A percentile compares a stretch with the other conserved stretches of the same genome.
Conservation (phyloP, 2,888 invertebrate species). For the Andrena hattorfiana region DNA sequence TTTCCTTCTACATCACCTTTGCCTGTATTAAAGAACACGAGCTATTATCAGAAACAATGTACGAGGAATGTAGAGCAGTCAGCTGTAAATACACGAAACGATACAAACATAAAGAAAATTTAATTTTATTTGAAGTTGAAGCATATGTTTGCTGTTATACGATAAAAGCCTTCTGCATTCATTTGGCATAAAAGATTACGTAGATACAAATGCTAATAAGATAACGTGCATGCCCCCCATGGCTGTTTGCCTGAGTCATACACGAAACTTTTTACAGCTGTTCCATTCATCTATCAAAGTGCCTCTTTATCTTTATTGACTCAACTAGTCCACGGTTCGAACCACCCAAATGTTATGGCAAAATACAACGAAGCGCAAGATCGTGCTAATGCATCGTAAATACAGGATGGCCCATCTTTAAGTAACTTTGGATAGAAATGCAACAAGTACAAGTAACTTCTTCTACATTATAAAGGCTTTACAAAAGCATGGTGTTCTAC, state of each 20-base stretch:
- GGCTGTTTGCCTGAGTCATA: slow-evolving; percentile 54
- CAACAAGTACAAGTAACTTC: no score
- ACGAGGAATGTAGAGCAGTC: neutral
- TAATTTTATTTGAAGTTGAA: neutral
- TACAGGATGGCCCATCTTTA: no score
- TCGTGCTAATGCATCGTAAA: neutral
- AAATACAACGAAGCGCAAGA: neutral
- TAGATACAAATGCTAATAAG: slow-evolving; percentile 16
- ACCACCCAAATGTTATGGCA: neutral
- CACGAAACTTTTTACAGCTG: slow-evolving; percentile 53
- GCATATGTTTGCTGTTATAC: neutral
- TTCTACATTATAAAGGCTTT: no score
- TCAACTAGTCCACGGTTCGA: neutral
- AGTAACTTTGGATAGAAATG: no score
- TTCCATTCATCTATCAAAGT: slow-evolving; percentile 35
- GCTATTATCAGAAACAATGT: neutral
- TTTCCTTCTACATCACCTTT: slow-evolving; percentile 77
- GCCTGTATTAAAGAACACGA: slow-evolving; percentile 54
- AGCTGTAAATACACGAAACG: neutral
- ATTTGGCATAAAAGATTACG: neutral
- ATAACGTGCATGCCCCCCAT: slow-evolving; percentile 26
- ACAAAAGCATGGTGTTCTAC: neutral
- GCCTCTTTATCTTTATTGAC: slow-evolving; percentile 19
- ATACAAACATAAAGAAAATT: no score
- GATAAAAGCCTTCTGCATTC: neutral